A percentile compares a stretch with the other conserved stretches of the same genome.
Conservation (phyloP, 2,113 vertebrate species). For the Phalacrocorax pelagicus region DNA sequence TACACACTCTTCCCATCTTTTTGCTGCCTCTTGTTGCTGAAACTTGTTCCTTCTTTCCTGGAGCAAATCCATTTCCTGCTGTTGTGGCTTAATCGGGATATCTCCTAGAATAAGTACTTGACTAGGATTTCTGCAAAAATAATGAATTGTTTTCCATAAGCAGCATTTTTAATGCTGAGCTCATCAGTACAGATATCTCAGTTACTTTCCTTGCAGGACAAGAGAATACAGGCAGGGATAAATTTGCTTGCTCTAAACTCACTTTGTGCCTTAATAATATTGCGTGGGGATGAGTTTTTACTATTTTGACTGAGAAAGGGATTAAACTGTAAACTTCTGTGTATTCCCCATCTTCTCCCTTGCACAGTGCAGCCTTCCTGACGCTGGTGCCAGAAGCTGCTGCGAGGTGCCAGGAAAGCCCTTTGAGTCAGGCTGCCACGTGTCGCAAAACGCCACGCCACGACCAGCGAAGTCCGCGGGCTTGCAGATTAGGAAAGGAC, state of each 20-base stretch:
- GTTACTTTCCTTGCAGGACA: neutral
- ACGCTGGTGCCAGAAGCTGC: neutral
- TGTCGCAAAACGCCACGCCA: fast-evolving
- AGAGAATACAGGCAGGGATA: neutral
- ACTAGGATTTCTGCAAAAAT: neutral
- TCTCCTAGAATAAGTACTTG: neutral
- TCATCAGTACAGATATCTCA: neutral
- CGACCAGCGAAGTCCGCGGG: fast-evolving
- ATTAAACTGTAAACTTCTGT: neutral
- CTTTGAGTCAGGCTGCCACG: fast-evolving
- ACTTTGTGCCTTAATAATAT: neutral
- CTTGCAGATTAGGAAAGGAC: neutral
- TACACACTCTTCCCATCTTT: neutral
- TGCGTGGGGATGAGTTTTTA: neutral
- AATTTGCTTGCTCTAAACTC: neutral
- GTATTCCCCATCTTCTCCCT: fast-evolving
- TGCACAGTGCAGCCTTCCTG: fast-evolving
- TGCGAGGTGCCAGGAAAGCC: neutral
- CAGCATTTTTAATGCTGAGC: neutral
- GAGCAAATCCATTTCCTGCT: neutral
- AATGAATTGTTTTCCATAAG: neutral
- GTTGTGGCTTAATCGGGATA: neutral
- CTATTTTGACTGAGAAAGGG: neutral
- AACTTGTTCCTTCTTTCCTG: neutral
- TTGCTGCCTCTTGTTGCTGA: neutral